These are phyloP conservation scores for Conus ventricosus DNA, from an alignment of 1,140 invertebrate genomes.

Conservation along the genomic window DNA sequence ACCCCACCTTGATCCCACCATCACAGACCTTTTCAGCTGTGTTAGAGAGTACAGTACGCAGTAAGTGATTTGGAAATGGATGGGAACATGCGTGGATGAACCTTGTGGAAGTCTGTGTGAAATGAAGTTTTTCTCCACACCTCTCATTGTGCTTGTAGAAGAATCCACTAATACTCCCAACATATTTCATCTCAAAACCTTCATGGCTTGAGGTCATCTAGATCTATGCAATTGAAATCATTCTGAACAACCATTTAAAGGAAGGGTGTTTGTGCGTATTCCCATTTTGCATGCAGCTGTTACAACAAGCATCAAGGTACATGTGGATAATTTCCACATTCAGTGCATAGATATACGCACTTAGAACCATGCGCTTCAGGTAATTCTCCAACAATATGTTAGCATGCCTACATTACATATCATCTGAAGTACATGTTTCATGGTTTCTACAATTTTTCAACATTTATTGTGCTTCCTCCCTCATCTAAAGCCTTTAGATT, in stretches of 20 bases:
- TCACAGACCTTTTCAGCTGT: background rate
- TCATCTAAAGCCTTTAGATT: too few relatives aligned
- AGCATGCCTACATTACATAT: too few relatives aligned
- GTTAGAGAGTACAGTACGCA: background rate
- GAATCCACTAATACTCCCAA: background rate
- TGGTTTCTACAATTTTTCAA: too few relatives aligned
- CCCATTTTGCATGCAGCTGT: background rate
- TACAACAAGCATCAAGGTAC: too few relatives aligned
- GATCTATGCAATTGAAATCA: conserved; percentile 16
- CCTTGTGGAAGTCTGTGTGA: background rate
- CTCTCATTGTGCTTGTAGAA: background rate
- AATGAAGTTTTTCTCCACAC: background rate
- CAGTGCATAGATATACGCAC: too few relatives aligned
- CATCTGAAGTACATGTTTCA: too few relatives aligned
- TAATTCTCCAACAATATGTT: too few relatives aligned
- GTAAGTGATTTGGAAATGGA: background rate
- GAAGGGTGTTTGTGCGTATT: background rate
- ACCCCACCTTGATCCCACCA: background rate
- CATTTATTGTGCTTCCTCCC: too few relatives aligned
- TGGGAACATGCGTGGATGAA: background rate
- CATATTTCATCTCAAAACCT: background rate
- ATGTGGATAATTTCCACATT: too few relatives aligned
- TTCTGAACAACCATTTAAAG: background rate
- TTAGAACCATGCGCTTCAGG: too few relatives aligned
- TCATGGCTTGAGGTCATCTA: conserved; percentile 1